Conservation (phyloP, 2,113 vertebrate species). For the Cryptoleucopteryx plumbea region DNA sequence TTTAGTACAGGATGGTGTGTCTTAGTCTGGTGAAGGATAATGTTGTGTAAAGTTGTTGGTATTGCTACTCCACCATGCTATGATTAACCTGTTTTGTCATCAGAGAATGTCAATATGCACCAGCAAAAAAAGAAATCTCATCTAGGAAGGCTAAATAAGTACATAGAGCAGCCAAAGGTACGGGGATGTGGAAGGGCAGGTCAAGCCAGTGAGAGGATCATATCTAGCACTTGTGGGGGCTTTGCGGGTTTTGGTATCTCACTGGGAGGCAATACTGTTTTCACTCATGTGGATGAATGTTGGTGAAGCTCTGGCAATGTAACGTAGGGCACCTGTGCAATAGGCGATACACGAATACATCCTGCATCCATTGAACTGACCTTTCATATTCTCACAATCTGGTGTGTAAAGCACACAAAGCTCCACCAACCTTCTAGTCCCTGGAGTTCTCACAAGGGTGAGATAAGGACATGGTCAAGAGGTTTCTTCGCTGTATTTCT, state of each 20-base stretch:
- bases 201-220: neutral
- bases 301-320: neutral
- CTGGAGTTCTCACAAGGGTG: neutral
- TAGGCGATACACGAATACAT: neutral
- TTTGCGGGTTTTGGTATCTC: neutral
- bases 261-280: neutral
- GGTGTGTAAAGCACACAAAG: neutral
- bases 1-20: neutral
- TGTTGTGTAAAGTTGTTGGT: neutral
- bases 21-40: neutral
- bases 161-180: neutral
- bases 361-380: neutral
- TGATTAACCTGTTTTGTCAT: neutral
- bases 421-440: neutral
- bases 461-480: neutral
- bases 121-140: neutral
- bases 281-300: neutral
- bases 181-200: neutral
- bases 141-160: neutral
- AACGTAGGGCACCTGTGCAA: neutral
- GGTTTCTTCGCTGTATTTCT: neutral
- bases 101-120: neutral
- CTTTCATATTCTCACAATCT: neutral
- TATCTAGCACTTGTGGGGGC: no score
- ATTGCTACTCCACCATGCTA: neutral